Evolutionary conservation across 2,888 invertebrate species (phyloP).

Genomic region (Blera fallax): DNA sequence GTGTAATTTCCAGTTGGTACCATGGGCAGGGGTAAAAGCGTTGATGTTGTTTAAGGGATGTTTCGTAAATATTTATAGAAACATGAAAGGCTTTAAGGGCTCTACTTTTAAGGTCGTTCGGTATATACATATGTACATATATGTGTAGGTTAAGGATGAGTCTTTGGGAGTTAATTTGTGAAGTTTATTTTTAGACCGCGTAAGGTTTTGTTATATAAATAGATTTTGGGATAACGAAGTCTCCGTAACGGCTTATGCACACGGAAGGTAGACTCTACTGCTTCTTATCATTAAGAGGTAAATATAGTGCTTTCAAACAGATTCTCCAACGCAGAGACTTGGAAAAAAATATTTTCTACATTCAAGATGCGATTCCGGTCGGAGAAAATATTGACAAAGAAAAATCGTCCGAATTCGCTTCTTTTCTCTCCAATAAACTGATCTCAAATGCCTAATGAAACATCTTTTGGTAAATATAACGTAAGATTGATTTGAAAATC

Average conservation of each 20-base stretch:
- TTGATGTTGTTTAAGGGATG: neutral
- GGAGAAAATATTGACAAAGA: too few species aligned
- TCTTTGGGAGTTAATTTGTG: neutral
- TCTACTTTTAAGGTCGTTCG: neutral
- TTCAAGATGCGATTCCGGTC: too few species aligned
- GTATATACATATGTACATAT: neutral
- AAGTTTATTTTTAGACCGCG: neutral
- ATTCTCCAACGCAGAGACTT: too few species aligned
- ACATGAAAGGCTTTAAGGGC: neutral
- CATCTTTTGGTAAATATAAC: too few species aligned
- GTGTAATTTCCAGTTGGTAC: conserved; percentile 1
- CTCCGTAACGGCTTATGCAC: neutral
- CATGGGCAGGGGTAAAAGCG: conserved; percentile 10
- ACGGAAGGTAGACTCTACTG: neutral
- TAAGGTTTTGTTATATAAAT: neutral
- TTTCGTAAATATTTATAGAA: conserved; percentile 31
- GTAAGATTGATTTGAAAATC: too few species aligned
- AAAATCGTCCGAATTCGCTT: too few species aligned
- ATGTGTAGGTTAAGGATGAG: neutral
- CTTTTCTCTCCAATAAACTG: too few species aligned
- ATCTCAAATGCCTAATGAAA: too few species aligned
- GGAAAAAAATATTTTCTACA: too few species aligned
- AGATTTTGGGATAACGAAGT: neutral
- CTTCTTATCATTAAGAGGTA: too few species aligned
- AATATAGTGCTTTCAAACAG: too few species aligned